Percentiles rank a stretch among this genome's conserved stretches.
Conservation (phyloP, 2,888 invertebrate genomes). For the Xestia rhomboidea region DNA sequence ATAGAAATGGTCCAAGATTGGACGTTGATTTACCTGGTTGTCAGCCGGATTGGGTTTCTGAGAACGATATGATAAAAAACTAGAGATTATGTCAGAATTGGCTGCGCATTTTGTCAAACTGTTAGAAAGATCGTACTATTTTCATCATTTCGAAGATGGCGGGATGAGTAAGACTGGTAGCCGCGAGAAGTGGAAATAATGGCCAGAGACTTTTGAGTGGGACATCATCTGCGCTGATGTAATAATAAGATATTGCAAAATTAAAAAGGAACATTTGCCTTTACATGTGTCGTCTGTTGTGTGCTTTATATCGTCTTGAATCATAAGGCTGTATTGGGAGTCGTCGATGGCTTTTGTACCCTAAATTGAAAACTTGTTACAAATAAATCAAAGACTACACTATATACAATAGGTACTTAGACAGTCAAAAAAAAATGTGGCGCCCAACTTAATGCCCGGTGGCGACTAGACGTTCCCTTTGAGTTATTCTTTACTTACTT, state of each 20-base stretch:
- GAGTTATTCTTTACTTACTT: not conserved
- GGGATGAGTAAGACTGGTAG: not conserved
- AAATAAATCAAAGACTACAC: no score
- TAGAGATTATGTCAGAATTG: slow-evolving; percentile 22
- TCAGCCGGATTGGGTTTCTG: slow-evolving; percentile 45
- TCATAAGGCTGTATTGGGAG: no score
- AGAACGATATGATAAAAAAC: slow-evolving; percentile 40
- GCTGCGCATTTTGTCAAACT: not conserved
- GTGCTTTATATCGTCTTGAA: no score
- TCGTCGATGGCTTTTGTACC: not conserved
- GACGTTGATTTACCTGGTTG: slow-evolving; percentile 47
- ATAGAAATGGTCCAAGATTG: slow-evolving; percentile 42
- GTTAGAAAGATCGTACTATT: not conserved
- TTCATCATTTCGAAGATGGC: not conserved
- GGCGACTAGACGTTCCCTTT: not conserved
- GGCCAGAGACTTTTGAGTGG: not conserved
- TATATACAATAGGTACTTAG: no score
- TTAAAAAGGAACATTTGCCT: no score
- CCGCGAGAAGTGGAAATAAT: not conserved
- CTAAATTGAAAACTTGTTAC: not conserved
- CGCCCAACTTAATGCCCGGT: not conserved
- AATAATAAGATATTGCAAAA: no score
- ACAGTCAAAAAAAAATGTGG: no score
- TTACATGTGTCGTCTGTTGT: no score
- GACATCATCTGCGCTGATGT: not conserved